phyloP scores from a whole-genome alignment of 1,140 invertebrate species.

The Calliopsis andreniformis region DNA sequence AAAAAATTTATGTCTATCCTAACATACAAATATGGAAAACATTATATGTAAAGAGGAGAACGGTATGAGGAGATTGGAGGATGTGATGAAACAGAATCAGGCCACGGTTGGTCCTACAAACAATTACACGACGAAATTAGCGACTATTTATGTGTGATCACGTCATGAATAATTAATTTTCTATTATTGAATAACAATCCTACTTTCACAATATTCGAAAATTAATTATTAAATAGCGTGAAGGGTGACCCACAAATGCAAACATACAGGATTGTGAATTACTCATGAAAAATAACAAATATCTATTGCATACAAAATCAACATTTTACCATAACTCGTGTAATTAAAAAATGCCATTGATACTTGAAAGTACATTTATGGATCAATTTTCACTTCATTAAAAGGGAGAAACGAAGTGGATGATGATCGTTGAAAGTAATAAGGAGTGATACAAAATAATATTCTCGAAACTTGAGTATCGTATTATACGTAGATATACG shows the following conservation, averaged over 20 bases:
- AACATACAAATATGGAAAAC: conserved; percentile 33
- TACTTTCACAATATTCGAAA: too few species aligned
- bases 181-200: background rate
- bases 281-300: too few species aligned
- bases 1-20: conserved; percentile 11
- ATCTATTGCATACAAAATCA: too few species aligned
- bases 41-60: conserved; percentile 20
- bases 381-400: background rate
- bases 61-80: conserved; percentile 48
- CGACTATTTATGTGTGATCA: background rate
- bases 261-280: too few species aligned
- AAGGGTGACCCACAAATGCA: too few species aligned
- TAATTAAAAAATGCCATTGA: too few species aligned
- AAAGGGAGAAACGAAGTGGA: background rate
- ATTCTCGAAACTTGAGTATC: background rate
- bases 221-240: too few species aligned
- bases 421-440: background rate
- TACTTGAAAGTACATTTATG: too few species aligned
- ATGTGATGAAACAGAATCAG: conserved; percentile 57
- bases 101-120: conserved; percentile 66
- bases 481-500: conserved; percentile 46
- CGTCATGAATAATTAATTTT: conserved; percentile 8
- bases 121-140: conserved; percentile 55
- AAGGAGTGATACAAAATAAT: background rate
- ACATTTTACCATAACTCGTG: too few species aligned